A percentile compares a stretch with the other conserved stretches of the same genome.
Evolutionary conservation across 2,113 vertebrate genomes (phyloP).

Genomic region (Rhadina sibilatrix): DNA sequence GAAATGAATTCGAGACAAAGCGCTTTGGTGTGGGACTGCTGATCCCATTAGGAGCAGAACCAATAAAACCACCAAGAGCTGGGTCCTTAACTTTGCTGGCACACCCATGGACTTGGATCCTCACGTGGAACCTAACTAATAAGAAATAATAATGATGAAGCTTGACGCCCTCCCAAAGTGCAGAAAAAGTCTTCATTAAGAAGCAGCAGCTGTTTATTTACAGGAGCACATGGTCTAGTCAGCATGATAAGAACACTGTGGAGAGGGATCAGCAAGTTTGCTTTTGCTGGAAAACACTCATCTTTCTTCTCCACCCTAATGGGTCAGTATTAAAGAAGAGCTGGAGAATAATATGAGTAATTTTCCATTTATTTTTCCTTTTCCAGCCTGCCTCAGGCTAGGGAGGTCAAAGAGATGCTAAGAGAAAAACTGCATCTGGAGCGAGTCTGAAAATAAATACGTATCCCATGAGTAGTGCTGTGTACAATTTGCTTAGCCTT

Average conservation of each 20-base stretch:
- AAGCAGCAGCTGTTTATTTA: conserved; percentile 37
- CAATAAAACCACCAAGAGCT: background rate
- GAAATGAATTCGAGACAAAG: conserved; percentile 9
- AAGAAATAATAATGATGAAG: background rate
- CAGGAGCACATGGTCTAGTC: conserved; percentile 17
- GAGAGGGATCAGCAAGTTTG: conserved; percentile 31
- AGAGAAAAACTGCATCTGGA: conserved; percentile 38
- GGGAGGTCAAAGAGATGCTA: conserved; percentile 19
- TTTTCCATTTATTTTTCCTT: conserved; percentile 36
- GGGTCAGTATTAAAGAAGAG: conserved; percentile 1
- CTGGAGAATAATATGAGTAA: conserved; percentile 34
- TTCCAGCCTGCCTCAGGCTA: background rate
- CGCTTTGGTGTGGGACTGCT: background rate
- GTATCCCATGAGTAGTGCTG: background rate
- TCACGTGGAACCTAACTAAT: background rate
- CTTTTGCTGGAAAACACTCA: background rate
- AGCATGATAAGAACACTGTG: background rate
- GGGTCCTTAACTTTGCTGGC: background rate
- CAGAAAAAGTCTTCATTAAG: conserved; percentile 28
- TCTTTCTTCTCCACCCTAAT: background rate
- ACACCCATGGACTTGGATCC: background rate
- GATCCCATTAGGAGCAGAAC: background rate
- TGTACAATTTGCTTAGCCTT: conserved; percentile 19
- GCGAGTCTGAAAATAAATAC: conserved; percentile 27
- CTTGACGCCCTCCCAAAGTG: background rate